These are phyloP conservation scores for Xylophagus ater DNA, from an alignment of 2,888 invertebrate species.

Conservation along the genomic window DNA sequence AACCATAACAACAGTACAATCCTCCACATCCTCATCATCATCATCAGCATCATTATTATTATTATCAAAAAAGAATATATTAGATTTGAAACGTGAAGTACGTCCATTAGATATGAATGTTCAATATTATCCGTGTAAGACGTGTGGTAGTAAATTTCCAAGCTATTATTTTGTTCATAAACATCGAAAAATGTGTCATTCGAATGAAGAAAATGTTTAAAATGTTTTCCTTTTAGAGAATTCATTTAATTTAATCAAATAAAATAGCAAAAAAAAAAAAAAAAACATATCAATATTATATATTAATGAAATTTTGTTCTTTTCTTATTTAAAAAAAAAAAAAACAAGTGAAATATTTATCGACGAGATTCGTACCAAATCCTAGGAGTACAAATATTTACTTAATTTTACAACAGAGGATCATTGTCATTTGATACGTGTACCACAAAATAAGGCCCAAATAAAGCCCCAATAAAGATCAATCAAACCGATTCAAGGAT, in stretches of 20 bases:
- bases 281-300: background rate
- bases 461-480: no score
- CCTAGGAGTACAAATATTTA: no score
- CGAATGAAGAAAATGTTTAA: conserved; percentile 34
- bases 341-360: no score
- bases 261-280: conserved; percentile 4
- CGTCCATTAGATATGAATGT: conserved; percentile 63
- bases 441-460: no score
- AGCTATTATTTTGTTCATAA: conserved; percentile 91
- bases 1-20: no score
- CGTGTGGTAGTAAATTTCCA: conserved; percentile 84
- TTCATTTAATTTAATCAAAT: conserved; percentile 4
- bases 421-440: no score
- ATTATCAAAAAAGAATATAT: no score
- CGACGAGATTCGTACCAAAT: no score
- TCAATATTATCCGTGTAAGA: conserved; percentile 88
- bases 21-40: no score
- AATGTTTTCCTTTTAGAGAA: background rate
- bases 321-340: background rate
- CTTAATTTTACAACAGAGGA: no score
- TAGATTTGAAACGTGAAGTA: conserved; percentile 45
- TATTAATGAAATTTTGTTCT: background rate
- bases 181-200: conserved; percentile 76
- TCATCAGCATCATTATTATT: no score
- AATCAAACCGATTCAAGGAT: no score